Evolutionary conservation across 2,888 invertebrate genomes (phyloP), one percentile per base, ranked within the genome.

Genomic region (Sisyra terminalis): DNA sequence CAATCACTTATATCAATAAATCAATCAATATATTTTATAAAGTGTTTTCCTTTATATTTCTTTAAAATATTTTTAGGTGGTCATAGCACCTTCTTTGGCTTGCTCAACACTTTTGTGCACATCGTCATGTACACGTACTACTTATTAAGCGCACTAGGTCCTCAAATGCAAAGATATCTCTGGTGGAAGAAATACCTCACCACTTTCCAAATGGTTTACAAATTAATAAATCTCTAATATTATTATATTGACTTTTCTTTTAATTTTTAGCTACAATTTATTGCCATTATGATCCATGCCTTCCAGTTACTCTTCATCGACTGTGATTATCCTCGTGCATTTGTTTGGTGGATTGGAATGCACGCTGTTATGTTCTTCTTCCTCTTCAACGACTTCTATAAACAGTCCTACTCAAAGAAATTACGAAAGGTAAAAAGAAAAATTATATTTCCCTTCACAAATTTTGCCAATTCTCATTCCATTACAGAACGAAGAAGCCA

Each of bases 111-210:
- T 1, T 92, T 92, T 63, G 92, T 96, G n/a, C 94, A 96, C 65
- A 83, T 94, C 54, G 71, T 94, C 50, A 96, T 96, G 94, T 94
- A 96, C 66, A 69, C 78, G 4, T 96, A 94, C 67, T 92, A 92
- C 58, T 71, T 94, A 69, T 65, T 93, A 56, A 78, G 92, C 39
- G 93, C 93, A 29, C 71, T 92, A 65, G 93, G 94, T 45, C 92
- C 92, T 6, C 69, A 72, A 41, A 73, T 85, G 61, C 83, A 85
- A 62, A 79, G 75, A 54, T 93, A 81, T 59, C 71, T 93, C 48
- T 93, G 92, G 92, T 93, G 93, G 93, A 93, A 93, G 69, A 88
- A 81, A 59, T 90, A 93, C 64, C 74, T 93, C 57, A 93, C 93
- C 17, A 77, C 78, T 40, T 70, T 93, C 53, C 93, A 93, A 69